Base-by-base conservation (phyloP, 2,797 vertebrate genomes). In the Valencia hispanica region DNA sequence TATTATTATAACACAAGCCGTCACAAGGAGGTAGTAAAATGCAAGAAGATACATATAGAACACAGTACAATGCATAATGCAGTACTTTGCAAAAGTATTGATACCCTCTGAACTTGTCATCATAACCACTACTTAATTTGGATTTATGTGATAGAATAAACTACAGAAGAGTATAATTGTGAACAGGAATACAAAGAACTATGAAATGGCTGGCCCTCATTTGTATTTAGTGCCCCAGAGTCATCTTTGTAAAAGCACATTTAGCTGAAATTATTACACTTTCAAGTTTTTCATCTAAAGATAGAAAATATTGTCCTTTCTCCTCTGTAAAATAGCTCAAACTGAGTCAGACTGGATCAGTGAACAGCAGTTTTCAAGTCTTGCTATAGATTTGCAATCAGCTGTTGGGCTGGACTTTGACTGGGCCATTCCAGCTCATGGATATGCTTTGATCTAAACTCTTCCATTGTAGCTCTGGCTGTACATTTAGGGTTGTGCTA, bases 11-110 rank as follows among this genome's bases (percentile, higher is more conserved):
- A 34, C 18, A 6, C 34, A 55, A 41, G 34, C 22, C 66, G 70
- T 73, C 25, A 55, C 41, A 83, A 79, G 65, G 53, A 32, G 3
- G 2, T 72, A 59, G 11, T 68, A 59, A 80, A 79, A 78, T 48
- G 34, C 22, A 66, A 36, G 41, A 41, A 66, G 12, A 66, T 66
- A 41, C 36, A 41, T 41, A 66, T 25, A 41, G 63, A 39, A 3
- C 63, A n/a, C 3, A n/a, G 39, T 9, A 34, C 10, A 39, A 39
- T 65, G 20, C 20, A 22, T 12, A 25, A 41, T n/a, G 36, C 12
- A 41, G 63, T n/a, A 20, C 25, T 41, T 66, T 66, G 63, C 10
- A n/a, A 66, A 66, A 1, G 34, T 66, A 41, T 15, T 66, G 36
- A 66, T 15, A 41, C 36, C 36, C 22, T 66, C 51, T n/a, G 25